Evolutionary conservation across 1,140 invertebrate genomes (phyloP), one percentile per base, ranked within the genome.

Genomic region (Brevipalpus yothersi): DNA sequence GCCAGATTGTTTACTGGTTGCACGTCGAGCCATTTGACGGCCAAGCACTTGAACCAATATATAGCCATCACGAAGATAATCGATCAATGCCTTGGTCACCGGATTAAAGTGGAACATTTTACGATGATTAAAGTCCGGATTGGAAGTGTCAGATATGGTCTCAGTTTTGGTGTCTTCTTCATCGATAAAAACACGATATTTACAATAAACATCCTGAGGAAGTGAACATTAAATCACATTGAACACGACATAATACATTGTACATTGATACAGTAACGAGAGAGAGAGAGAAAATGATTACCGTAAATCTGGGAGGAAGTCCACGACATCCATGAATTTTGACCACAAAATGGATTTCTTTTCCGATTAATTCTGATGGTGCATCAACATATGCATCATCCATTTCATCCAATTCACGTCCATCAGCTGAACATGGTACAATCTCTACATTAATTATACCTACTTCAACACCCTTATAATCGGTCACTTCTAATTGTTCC

Each of bases 71-170:
- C 71, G 68, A 23, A 79, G 65, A 64, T 77, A 77, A 19, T 76
- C 70, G 2, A 77, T 63, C 8, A 74, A 63, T 65, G 75, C 69
- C 60, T 71, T 64, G 10, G 74, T 76, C 40, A 69, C 72, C 40
- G 71, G 70, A 23, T 62, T 60, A 63, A 71, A 75, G 40, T 66
- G 65, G 65, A 73, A 72, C 41, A 71, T 63, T 66, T 74, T 71
- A 58, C 69, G 68, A 65, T 76, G 72, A 61, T 73, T 74, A 69
- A 76, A 79, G 59, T 75, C 71, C 7, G 78, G 77, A 66, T 78
- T 78, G 17, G 65, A 66, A 11, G 74, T 75, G 53, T 73, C 71
- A 11, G 66, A 63, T 3, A 76, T 66, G 17, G 66, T 68, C 53
- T 72, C 69, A 1, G 78, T 78, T 41, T 60, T 61, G 2, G 67